phyloP scores from a whole-genome alignment of 2,797 vertebrate species.

The Sebastolobus alascanus region DNA sequence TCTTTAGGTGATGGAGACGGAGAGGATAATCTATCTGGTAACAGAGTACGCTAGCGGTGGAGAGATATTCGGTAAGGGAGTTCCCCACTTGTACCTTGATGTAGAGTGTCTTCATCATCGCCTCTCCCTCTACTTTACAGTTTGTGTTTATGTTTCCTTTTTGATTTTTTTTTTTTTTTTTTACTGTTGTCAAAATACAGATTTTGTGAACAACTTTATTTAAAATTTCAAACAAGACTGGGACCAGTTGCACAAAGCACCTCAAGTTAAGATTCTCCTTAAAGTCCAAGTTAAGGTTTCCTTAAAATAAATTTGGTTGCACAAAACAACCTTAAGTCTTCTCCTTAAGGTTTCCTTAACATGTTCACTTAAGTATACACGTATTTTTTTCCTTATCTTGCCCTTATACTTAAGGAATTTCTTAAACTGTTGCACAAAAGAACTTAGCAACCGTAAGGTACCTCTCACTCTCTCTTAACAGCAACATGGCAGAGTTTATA shows the following conservation, averaged over 20 bases:
- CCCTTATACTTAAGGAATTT: too few species aligned
- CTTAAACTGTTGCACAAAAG: too few species aligned
- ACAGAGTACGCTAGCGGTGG: constrained; percentile 98
- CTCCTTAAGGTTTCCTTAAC: too few species aligned
- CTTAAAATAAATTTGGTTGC: too few species aligned
- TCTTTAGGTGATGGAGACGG: constrained; percentile 98
- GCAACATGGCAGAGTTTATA: too few species aligned
- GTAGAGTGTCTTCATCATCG: neutral
- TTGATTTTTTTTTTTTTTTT: neutral
- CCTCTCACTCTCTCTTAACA: neutral
- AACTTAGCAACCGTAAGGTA: neutral
- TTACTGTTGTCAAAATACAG: neutral
- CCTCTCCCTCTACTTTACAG: neutral
- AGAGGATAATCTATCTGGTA: constrained; percentile 98
- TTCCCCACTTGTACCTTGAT: neutral
- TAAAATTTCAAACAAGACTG: neutral
- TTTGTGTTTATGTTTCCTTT: neutral
- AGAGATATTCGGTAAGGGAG: constrained; percentile 97
- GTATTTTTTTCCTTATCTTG: too few species aligned
- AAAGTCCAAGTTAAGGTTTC: too few species aligned
- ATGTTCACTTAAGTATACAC: too few species aligned
- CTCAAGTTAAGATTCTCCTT: too few species aligned
- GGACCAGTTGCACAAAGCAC: too few species aligned
- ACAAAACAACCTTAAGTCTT: too few species aligned
- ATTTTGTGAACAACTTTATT: neutral